Evolutionary conservation across 2,113 vertebrate species (phyloP).

Genomic region (Tympanuchus pallidicinctus): DNA sequence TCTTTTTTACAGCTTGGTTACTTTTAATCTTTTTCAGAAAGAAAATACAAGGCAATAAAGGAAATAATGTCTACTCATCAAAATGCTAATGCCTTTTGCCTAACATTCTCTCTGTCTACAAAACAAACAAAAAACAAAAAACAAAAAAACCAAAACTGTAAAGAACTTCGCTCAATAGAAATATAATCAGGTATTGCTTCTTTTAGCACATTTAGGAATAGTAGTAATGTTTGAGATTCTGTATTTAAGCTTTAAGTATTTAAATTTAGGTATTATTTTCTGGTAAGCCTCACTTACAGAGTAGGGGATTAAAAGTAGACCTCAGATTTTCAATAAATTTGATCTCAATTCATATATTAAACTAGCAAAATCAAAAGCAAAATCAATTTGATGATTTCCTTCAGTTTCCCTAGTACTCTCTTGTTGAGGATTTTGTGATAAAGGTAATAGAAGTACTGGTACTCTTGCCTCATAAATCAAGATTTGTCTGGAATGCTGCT

Average conservation of each 20-base stretch:
- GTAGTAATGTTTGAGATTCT: not conserved
- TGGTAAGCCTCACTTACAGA: not conserved
- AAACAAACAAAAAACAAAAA: not conserved
- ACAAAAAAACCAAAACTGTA: not conserved
- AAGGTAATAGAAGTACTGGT: rapidly evolving
- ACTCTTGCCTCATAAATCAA: not conserved
- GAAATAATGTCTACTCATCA: not conserved
- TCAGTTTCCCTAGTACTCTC: not conserved
- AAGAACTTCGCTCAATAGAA: not conserved
- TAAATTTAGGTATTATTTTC: not conserved
- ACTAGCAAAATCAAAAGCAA: not conserved
- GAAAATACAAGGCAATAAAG: not conserved
- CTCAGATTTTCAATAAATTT: not conserved
- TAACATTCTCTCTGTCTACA: not conserved
- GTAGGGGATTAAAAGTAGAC: not conserved
- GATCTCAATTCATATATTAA: not conserved
- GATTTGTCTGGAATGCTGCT: not conserved
- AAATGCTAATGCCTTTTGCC: not conserved
- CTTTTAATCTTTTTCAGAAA: not conserved
- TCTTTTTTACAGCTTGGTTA: not conserved
- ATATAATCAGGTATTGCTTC: not conserved
- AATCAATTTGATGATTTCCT: not conserved
- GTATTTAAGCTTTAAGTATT: not conserved
- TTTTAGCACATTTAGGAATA: not conserved
- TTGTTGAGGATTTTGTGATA: not conserved